Base-by-base conservation (phyloP, 2,888 invertebrate species). In the Andrena haemorrhoa region DNA sequence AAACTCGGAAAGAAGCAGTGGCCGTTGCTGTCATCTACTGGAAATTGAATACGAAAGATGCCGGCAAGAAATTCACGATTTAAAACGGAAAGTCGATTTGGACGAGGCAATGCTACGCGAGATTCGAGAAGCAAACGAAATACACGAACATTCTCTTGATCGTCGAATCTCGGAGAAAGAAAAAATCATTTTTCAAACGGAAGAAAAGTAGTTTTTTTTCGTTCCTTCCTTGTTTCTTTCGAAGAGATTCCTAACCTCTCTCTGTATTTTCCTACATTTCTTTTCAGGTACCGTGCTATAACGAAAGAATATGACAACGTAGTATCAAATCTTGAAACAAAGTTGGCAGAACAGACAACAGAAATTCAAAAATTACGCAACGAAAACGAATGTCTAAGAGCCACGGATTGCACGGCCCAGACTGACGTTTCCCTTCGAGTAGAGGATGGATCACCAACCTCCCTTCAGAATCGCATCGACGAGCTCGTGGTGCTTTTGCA, bases 21-120 rank as follows among this genome's bases (percentile, higher is more conserved):
- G 20, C 2, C 49, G 26, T 70, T 71, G 47, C 16, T 75, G 60
- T 31, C 56, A 58, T 2, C 29, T 64, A 47, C 12, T 82, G 3
- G 73, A 80, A 49, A 10, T 7, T 1, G 79, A 88, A 26, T 66
- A 82, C 77, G 92, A 92, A 51, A 69, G 29, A 4, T 89, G 78
- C 35, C 83, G 75, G 16, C 92, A 92, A 77, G 86, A 91, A 58
- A 66, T 89, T 26, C 41, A 92, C 61, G 79, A 85, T 16, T 35
- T 91, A 0, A 84, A 85, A n/a, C 81, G 83, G 6, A 90, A 90
- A 66, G 63, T 90, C 3, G 76, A 87, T 75, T 69, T 85, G 10
- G 78, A 75, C 12, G 75, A 77, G 16, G 80, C 80, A 0, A 84
- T 91, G 74, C 82, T 87, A 33, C 82, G 73, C 1, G 91, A 92